Evolutionary conservation across 1,140 invertebrate genomes (phyloP).

Genomic region (Ceratina australensis): DNA sequence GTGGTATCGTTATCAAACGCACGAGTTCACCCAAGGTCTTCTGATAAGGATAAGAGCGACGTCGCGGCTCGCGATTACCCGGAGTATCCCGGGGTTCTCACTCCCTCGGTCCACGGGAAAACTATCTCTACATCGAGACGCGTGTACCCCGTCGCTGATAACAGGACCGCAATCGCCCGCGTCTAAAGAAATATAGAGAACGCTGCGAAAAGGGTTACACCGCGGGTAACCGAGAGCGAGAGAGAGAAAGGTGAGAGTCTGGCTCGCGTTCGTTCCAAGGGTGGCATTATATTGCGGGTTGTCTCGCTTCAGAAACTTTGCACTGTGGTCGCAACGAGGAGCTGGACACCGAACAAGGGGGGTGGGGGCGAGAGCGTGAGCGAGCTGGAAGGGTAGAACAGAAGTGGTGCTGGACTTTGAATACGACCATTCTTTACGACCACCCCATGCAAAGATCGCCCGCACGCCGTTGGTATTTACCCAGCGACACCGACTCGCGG

Average conservation of each 20-base stretch:
- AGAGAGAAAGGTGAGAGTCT: conserved; percentile 37
- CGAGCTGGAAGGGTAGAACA: conserved; percentile 56
- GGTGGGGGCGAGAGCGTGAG: conserved; percentile 38
- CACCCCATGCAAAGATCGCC: conserved; percentile 70
- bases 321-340: conserved; percentile 66
- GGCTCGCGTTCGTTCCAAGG: conserved; percentile 53
- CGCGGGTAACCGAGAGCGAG: neutral
- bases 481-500: conserved; percentile 65
- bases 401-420: conserved; percentile 66
- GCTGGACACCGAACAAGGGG: conserved; percentile 44
- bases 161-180: neutral
- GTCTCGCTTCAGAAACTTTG: conserved; percentile 76
- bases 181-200: neutral
- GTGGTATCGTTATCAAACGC: conserved; percentile 53
- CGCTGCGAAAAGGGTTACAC: conserved; percentile 34
- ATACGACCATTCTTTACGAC: conserved; percentile 74
- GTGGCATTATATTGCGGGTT: conserved; percentile 75
- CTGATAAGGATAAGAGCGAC: conserved; percentile 48
- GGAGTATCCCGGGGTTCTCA: neutral
- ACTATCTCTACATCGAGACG: neutral
- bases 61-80: neutral
- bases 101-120: too few species aligned
- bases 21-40: conserved; percentile 33
- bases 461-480: conserved; percentile 67
- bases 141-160: neutral